phyloP scores from a whole-genome alignment of 2,113 vertebrate species.

The Falco punctatus region DNA sequence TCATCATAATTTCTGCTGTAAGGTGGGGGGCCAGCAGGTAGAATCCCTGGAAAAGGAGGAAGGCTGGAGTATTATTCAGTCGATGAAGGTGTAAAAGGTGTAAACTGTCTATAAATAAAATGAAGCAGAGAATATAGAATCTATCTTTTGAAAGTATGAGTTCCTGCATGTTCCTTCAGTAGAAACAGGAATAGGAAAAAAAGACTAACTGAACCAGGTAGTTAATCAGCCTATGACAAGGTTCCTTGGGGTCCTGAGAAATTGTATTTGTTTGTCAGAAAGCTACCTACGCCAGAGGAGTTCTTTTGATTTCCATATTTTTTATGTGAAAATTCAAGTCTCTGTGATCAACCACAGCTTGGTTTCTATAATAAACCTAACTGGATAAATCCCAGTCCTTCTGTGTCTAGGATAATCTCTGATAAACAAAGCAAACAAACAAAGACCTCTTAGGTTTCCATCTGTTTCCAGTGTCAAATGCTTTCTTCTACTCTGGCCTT shows the following conservation, averaged over 20 bases:
- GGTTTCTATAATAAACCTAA: background rate
- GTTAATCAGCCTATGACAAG: background rate
- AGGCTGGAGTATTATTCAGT: background rate
- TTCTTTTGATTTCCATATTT: background rate
- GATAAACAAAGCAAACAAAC: conserved; percentile 55
- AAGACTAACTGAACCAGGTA: background rate
- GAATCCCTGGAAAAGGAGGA: background rate
- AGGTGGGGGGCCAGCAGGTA: background rate
- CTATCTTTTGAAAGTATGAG: background rate
- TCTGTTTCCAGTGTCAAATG: background rate
- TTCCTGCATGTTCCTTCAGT: background rate
- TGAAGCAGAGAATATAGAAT: background rate
- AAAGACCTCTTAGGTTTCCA: conserved; percentile 48
- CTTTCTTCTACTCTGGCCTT: background rate
- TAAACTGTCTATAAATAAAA: background rate
- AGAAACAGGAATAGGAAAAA: background rate
- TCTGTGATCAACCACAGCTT: background rate
- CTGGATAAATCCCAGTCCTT: background rate
- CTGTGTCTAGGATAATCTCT: conserved; percentile 13
- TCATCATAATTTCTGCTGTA: background rate
- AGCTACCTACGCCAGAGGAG: background rate
- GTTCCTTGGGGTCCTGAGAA: background rate
- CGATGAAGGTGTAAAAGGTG: background rate
- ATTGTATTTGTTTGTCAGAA: background rate
- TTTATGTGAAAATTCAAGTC: background rate